Conservation (phyloP, 2,888 invertebrate species). For the Ectemnius cavifrons region DNA sequence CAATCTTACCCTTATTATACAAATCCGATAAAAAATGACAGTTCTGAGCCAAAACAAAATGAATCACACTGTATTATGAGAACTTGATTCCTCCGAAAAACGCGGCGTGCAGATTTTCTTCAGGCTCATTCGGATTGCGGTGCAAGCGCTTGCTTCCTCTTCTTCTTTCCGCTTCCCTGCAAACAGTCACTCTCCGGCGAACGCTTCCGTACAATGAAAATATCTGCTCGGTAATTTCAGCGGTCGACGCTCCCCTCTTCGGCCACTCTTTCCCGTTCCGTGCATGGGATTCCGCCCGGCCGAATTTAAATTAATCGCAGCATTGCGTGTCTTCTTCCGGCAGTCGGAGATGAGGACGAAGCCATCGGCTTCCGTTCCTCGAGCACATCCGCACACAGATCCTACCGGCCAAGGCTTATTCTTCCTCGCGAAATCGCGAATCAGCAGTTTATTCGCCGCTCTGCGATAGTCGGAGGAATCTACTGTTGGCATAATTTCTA, state of each 20-base stretch:
- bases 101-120: not conserved
- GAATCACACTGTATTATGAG: not conserved
- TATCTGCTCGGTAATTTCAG: slow-evolving; percentile 8
- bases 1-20: too few relatives aligned
- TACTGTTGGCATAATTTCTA: slow-evolving; percentile 1
- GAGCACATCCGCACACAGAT: not conserved
- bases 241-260: not conserved
- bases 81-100: slow-evolving; percentile 11
- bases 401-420: slow-evolving; percentile 8
- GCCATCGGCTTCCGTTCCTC: not conserved
- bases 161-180: slow-evolving; percentile 13
- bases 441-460: slow-evolving; percentile 11
- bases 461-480: slow-evolving; percentile 2
- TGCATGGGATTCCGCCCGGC: slow-evolving; percentile 3
- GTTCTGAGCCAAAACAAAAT: not conserved
- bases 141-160: not conserved
- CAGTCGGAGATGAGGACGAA: not conserved
- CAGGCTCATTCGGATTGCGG: not conserved
- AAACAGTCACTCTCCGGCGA: slow-evolving; percentile 21
- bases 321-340: slow-evolving; percentile 10
- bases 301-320: slow-evolving; percentile 28
- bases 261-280: too few relatives aligned
- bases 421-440: slow-evolving; percentile 7
- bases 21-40: too few relatives aligned
- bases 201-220: slow-evolving; percentile 22